Percentiles rank a stretch among this genome's conserved stretches.
phyloP scores from a whole-genome alignment of 2,113 vertebrate genomes.

The Chroicocephalus ridibundus region DNA sequence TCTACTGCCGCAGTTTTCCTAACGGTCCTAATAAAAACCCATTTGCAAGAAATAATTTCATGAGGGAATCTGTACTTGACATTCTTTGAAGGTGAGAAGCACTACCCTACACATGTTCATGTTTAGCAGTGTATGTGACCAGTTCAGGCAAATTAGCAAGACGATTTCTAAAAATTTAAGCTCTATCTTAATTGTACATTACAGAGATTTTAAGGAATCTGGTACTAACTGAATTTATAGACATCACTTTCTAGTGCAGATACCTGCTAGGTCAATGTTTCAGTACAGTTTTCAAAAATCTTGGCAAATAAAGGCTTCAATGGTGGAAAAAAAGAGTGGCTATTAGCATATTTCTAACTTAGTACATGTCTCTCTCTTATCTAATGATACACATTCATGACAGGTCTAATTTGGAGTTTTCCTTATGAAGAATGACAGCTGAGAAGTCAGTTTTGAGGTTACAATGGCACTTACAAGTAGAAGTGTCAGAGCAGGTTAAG shows the following conservation, averaged over 20 bases:
- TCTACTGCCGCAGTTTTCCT: not conserved
- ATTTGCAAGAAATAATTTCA: not conserved
- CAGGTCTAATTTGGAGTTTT: constrained; percentile 10
- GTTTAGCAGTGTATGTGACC: not conserved
- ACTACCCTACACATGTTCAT: not conserved
- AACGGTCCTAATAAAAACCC: not conserved
- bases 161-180: not conserved
- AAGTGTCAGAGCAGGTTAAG: constrained; percentile 45
- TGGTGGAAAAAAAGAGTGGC: not conserved
- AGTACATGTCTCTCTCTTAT: not conserved
- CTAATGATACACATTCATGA: not conserved
- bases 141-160: not conserved
- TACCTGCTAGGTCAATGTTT: not conserved
- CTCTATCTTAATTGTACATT: not conserved
- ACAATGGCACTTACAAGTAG: constrained; percentile 33
- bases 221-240: not conserved
- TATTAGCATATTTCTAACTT: not conserved
- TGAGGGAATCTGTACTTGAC: not conserved
- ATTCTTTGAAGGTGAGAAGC: not conserved
- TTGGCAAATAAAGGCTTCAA: not conserved
- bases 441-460: constrained; percentile 49
- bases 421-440: constrained; percentile 48
- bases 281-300: not conserved
- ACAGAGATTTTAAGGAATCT: not conserved
- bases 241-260: not conserved